Evolutionary conservation across 2,888 invertebrate species (phyloP).

Genomic region (Amaurobius ferox): DNA sequence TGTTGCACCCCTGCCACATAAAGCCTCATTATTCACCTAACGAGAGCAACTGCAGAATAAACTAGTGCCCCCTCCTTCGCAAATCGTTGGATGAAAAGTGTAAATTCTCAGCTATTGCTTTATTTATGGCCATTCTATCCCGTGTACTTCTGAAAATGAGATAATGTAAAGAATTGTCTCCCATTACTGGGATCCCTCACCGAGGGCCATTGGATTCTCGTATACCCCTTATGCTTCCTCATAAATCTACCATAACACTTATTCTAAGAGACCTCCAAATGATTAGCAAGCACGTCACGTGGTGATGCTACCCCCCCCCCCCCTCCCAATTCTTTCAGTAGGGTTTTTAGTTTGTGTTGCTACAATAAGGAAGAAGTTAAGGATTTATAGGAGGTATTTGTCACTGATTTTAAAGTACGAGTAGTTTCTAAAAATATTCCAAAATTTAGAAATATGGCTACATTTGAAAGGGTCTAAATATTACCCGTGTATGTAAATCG

Average conservation of each 20-base stretch:
- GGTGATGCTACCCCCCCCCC: not conserved
- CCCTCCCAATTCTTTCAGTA: too few relatives aligned
- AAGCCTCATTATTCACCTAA: not conserved
- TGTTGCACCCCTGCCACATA: constrained; percentile 10
- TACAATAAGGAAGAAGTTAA: too few relatives aligned
- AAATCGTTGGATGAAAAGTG: constrained; percentile 28
- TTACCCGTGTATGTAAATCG: too few relatives aligned
- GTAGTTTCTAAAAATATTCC: too few relatives aligned
- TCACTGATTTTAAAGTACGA: too few relatives aligned
- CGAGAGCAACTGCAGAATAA: not conserved
- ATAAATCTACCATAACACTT: constrained; percentile 36
- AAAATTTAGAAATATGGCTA: too few relatives aligned
- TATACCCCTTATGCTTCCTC: constrained; percentile 22
- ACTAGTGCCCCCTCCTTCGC: constrained; percentile 3
- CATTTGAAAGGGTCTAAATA: too few relatives aligned
- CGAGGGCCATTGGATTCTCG: not conserved
- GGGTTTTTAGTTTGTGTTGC: too few relatives aligned
- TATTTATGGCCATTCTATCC: constrained; percentile 26
- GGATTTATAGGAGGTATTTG: too few relatives aligned
- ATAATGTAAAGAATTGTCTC: constrained; percentile 20
- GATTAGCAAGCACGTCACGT: constrained; percentile 39
- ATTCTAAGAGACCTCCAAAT: constrained; percentile 13
- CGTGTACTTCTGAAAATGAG: constrained; percentile 35
- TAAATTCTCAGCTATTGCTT: constrained; percentile 19
- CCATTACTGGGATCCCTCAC: not conserved